Conservation (phyloP, 1,140 invertebrate genomes). For the Drosophila serrata region DNA sequence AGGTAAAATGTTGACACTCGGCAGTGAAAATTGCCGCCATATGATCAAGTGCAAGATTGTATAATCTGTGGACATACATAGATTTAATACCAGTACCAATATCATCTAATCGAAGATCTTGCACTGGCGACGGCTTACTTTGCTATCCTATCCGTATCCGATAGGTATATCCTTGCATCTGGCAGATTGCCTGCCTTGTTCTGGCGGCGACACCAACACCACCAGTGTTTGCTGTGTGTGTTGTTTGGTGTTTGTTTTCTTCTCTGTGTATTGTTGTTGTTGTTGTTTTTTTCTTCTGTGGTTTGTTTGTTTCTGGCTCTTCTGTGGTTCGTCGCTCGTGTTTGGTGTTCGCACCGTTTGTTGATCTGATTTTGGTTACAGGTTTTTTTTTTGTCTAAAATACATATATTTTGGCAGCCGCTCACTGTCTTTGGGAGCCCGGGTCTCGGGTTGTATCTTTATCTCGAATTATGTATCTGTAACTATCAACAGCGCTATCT, state of each 20-base stretch:
- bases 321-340: conserved; percentile 52
- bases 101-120: conserved; percentile 38
- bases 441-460: conserved; percentile 39
- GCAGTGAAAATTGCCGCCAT: conserved; percentile 8
- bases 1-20: conserved; percentile 20
- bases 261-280: conserved; percentile 13
- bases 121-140: conserved; percentile 21
- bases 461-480: conserved; percentile 63
- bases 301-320: conserved; percentile 27
- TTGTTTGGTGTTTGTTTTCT: conserved; percentile 30
- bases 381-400: conserved; percentile 36
- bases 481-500: conserved; percentile 61
- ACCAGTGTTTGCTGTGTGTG: conserved; percentile 25
- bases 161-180: conserved; percentile 34
- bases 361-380: conserved; percentile 66
- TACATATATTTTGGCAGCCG: conserved; percentile 44
- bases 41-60: conserved; percentile 15
- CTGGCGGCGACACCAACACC: conserved; percentile 41
- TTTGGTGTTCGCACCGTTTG: conserved; percentile 63
- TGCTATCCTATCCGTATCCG: conserved; percentile 15
- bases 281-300: conserved; percentile 1
- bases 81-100: conserved; percentile 12
- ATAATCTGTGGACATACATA: conserved; percentile 26
- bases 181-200: conserved; percentile 49
- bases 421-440: conserved; percentile 18